Conservation (phyloP, 2,888 invertebrate species). For the Seira sanloemensis region DNA sequence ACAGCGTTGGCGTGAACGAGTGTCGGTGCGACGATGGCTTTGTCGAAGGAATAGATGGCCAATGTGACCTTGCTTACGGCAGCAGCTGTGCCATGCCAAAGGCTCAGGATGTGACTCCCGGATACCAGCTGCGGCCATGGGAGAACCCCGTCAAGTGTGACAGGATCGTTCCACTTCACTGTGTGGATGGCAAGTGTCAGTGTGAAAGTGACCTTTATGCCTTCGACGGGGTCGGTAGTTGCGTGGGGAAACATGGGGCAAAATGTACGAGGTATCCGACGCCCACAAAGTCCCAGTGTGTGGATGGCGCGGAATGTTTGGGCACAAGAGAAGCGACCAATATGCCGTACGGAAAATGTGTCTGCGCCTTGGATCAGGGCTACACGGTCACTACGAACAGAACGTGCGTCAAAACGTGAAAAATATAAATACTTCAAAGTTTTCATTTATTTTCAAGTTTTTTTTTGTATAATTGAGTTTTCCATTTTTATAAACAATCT, state of each 20-base stretch:
- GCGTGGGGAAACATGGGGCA: slow-evolving; percentile 44
- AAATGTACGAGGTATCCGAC: background rate
- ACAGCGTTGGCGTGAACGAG: slow-evolving; percentile 9
- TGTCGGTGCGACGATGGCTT: slow-evolving; percentile 40
- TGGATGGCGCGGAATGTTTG: background rate
- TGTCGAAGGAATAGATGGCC: slow-evolving; percentile 20
- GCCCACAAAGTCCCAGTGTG: slow-evolving; percentile 26
- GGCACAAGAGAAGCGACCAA: background rate
- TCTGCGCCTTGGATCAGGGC: slow-evolving; percentile 20
- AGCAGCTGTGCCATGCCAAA: background rate
- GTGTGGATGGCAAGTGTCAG: slow-evolving; percentile 30
- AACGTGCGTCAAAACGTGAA: slow-evolving; percentile 29
- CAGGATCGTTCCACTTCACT: slow-evolving; percentile 3
- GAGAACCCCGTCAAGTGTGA: slow-evolving; percentile 18
- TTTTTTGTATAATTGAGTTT: no score
- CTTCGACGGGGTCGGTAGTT: background rate
- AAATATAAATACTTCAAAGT: no score
- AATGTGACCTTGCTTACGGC: slow-evolving; percentile 40
- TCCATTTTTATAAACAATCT: no score
- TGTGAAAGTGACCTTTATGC: slow-evolving; percentile 47
- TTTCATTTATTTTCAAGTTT: no score
- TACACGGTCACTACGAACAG: slow-evolving; percentile 22
- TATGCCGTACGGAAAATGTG: slow-evolving; percentile 27
- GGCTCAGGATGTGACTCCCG: background rate
- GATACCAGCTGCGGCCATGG: background rate